These are phyloP conservation scores for Platichthys stellatus DNA, from an alignment of 2,113 vertebrate genomes.

Conservation along the genomic window DNA sequence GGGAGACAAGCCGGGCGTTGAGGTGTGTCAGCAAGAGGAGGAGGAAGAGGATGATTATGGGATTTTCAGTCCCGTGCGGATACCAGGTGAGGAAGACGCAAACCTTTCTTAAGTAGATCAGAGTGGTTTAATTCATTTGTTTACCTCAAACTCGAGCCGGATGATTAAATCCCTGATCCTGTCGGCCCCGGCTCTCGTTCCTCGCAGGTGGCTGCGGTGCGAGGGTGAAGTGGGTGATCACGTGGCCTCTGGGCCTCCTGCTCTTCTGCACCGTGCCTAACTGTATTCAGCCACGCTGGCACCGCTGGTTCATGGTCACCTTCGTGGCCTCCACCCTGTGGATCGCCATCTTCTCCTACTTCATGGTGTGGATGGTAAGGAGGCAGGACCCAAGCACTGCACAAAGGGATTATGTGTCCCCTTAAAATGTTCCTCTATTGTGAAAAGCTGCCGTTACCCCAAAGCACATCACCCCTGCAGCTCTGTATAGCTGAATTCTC, in stretches of 20 bases:
- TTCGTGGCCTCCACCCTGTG: slow-evolving; percentile 84
- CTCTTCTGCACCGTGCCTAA: slow-evolving; percentile 86
- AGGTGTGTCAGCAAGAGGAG: slow-evolving; percentile 66
- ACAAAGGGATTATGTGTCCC: background rate
- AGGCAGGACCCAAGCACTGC: background rate
- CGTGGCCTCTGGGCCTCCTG: slow-evolving; percentile 83
- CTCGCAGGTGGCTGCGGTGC: slow-evolving; percentile 72
- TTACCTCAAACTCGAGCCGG: background rate
- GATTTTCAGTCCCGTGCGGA: slow-evolving; percentile 77
- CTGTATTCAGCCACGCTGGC: slow-evolving; percentile 83
- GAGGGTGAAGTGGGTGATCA: slow-evolving; percentile 81
- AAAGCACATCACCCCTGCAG: no score
- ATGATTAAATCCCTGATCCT: background rate
- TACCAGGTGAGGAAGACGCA: slow-evolving; percentile 74
- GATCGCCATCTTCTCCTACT: slow-evolving; percentile 87
- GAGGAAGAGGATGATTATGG: slow-evolving; percentile 73
- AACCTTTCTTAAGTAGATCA: background rate
- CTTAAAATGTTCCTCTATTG: background rate
- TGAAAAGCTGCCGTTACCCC: no score
- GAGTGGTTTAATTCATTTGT: background rate
- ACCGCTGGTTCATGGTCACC: slow-evolving; percentile 86
- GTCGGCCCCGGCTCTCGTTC: background rate
- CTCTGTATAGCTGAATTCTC: no score
- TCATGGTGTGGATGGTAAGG: slow-evolving; percentile 89
- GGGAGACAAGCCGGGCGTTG: slow-evolving; percentile 62